Conservation (phyloP, 1,140 invertebrate species). For the Pomacea maculata region DNA sequence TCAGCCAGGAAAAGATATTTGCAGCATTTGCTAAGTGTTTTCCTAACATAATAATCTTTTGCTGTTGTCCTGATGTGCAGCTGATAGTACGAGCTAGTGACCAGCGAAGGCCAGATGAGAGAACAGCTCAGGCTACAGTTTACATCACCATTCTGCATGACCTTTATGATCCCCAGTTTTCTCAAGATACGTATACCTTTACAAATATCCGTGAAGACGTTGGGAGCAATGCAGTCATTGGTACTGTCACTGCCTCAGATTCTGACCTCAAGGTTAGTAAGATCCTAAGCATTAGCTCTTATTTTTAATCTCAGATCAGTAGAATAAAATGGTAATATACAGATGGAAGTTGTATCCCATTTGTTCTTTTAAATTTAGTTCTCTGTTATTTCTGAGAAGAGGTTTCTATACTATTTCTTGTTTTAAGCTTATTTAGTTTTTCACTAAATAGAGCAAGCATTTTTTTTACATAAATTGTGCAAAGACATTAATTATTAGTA, state of each 20-base stretch:
- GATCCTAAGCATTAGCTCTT: background rate
- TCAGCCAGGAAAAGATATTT: too few relatives aligned
- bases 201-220: conserved; percentile 26
- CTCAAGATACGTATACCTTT: conserved; percentile 23
- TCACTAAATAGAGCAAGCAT: too few relatives aligned
- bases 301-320: background rate
- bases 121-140: conserved; percentile 70
- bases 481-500: too few relatives aligned
- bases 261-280: conserved; percentile 39
- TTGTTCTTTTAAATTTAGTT: background rate
- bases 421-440: too few relatives aligned
- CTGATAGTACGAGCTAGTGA: conserved; percentile 73
- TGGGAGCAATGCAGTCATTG: conserved; percentile 26
- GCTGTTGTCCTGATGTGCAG: conserved; percentile 24
- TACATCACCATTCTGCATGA: conserved; percentile 39
- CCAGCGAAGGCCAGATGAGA: conserved; percentile 77
- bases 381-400: background rate
- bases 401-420: background rate
- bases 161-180: conserved; percentile 37
- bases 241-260: conserved; percentile 42
- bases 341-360: background rate
- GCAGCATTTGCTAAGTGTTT: too few relatives aligned
- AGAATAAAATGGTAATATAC: too few relatives aligned
- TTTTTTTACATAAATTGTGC: too few relatives aligned
- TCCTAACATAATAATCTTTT: too few relatives aligned